These are phyloP conservation scores for Brachionichthys hirsutus DNA, from an alignment of 2,113 vertebrate species.

Conservation along the genomic window DNA sequence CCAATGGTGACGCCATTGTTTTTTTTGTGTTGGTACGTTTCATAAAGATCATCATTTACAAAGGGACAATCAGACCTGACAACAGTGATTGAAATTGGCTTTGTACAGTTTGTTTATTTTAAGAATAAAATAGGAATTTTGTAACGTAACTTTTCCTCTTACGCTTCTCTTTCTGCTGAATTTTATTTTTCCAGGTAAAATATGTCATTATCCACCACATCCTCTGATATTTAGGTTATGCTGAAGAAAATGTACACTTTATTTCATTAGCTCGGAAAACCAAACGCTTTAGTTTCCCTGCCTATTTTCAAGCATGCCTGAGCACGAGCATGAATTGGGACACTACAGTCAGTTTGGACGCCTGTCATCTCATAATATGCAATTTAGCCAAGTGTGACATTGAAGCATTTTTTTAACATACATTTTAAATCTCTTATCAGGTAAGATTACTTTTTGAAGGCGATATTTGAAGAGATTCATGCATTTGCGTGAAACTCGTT, in stretches of 20 bases:
- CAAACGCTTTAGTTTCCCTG: too few species aligned
- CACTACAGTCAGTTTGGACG: too few species aligned
- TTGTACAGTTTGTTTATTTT: conserved; percentile 78
- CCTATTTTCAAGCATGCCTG: too few species aligned
- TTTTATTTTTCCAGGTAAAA: not conserved
- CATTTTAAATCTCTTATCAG: too few species aligned
- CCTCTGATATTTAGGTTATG: not conserved
- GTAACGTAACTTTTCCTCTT: conserved; percentile 47
- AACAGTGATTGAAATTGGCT: conserved; percentile 81
- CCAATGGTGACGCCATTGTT: conserved; percentile 44
- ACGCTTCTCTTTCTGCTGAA: conserved; percentile 14
- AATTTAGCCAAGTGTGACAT: too few species aligned
- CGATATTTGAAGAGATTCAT: not conserved
- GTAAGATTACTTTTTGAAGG: not conserved
- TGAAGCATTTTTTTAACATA: not conserved
- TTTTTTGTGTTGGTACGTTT: conserved; percentile 61
- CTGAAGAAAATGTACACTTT: too few species aligned
- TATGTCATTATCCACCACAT: not conserved
- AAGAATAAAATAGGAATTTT: conserved; percentile 78
- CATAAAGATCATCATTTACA: conserved; percentile 59
- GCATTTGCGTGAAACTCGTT: not conserved
- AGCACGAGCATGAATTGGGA: too few species aligned
- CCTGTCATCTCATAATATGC: too few species aligned
- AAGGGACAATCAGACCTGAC: conserved; percentile 70
- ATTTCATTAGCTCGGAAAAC: too few species aligned